A percentile compares a stretch with the other conserved stretches of the same genome.
These are phyloP conservation scores for Scolopax mira DNA, from an alignment of 2,113 vertebrate species.

Conservation along the genomic window DNA sequence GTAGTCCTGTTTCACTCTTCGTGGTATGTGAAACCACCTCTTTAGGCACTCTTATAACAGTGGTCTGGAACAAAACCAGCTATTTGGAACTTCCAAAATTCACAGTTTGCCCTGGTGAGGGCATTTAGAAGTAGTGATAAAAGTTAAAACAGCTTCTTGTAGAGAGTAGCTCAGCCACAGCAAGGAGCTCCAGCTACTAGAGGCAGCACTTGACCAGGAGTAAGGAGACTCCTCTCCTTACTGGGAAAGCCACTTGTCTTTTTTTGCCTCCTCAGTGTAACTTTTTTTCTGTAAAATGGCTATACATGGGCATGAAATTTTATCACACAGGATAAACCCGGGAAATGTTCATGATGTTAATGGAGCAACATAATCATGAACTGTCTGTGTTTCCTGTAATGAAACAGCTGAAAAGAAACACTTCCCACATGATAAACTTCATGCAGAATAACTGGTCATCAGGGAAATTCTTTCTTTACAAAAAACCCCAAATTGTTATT, in stretches of 20 bases:
- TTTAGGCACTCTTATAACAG: not conserved
- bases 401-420: not conserved
- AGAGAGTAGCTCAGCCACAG: accelerated
- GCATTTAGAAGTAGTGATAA: not conserved
- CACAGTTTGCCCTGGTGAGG: not conserved
- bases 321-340: not conserved
- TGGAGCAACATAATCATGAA: not conserved
- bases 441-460: not conserved
- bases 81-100: not conserved
- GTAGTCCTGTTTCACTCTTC: not conserved
- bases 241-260: not conserved
- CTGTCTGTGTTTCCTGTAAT: not conserved
- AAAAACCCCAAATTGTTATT: not conserved
- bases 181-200: not conserved
- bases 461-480: not conserved
- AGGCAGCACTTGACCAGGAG: not conserved
- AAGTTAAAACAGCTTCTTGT: not conserved
- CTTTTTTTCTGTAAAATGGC: not conserved
- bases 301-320: not conserved
- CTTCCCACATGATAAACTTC: not conserved
- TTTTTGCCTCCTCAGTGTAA: not conserved
- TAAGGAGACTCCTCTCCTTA: not conserved
- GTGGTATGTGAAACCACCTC: not conserved
- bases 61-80: not conserved
- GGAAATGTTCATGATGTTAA: not conserved